Base-by-base conservation (phyloP, 2,888 invertebrate species). In the Polyommatus iphigenia region DNA sequence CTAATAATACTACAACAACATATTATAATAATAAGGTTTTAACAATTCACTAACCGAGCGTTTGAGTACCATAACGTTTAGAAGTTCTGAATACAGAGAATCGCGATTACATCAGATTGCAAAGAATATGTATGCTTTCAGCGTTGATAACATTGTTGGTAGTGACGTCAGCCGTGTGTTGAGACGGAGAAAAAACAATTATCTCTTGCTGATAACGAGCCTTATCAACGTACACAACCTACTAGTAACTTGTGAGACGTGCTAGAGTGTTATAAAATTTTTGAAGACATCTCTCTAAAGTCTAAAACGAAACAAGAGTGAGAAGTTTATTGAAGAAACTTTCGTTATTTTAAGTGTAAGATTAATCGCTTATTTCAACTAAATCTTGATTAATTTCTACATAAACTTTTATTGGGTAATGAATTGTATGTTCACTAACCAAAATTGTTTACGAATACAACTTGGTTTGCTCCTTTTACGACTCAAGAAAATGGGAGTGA, bases 101-200 rank as follows among this genome's bases (percentile, higher is more conserved):
- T 32, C 36, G 36, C 71, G 32, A 15, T 72, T 72, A 72, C 20
- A 72, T 41, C n/a, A n/a, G 41, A 41, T 41, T 73, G 50, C 10
- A 20, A 46, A 46, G 46, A n/a, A n/a, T n/a, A n/a, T 72, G 71
- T 36, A n/a, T 72, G 72, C 10, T 10, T 71, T 15, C 41, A 36
- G 15, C 18, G 24, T n/a, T 73, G 73, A 73, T 73, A 73, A 73
- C 80, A 79, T 78, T 77, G 73, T 54, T 54, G 6, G 46, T 41
- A n/a, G 46, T 73, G 73, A 73, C 73, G n/a, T n/a, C n/a, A n/a
- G n/a, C n/a, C n/a, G 73, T 41, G 36, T 20, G 41, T 50, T 36
- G 15, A 46, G 73, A 81, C 80, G 80, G 78, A 80, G 75, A 80
- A 81, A 82, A 83, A 82, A 79, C 73, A 73, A 80, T 80, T 82